phyloP scores from a whole-genome alignment of 2,888 invertebrate genomes.

The Pachliopta kotzebuea region DNA sequence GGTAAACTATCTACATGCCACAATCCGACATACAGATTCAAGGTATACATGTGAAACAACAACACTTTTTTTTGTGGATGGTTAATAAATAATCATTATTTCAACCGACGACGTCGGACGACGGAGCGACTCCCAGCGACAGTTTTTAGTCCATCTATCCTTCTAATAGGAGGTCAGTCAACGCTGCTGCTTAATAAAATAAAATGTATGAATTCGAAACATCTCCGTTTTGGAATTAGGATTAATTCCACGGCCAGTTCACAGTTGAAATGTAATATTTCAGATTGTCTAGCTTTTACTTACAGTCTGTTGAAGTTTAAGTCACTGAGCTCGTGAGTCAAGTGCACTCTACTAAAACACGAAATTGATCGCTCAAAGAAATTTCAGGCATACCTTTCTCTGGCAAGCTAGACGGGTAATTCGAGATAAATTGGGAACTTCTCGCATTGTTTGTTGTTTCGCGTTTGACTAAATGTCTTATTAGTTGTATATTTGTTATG shows the following conservation, averaged over 20 bases:
- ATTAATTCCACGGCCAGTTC: not conserved
- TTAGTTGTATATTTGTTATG: not conserved
- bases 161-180: no score
- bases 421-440: slow-evolving; percentile 2
- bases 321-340: not conserved
- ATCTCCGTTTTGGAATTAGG: no score
- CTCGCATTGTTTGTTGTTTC: not conserved
- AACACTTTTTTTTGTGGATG: no score
- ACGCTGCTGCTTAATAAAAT: not conserved
- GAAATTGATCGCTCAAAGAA: slow-evolving; percentile 17
- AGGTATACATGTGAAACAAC: no score
- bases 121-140: no score
- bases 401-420: not conserved
- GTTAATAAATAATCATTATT: no score
- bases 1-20: no score
- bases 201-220: not conserved
- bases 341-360: slow-evolving; percentile 1
- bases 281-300: not conserved
- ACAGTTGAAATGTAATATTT: not conserved
- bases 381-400: slow-evolving; percentile 15
- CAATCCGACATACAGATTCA: no score
- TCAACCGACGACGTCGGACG: no score
- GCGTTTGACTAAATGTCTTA: not conserved
- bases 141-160: no score
- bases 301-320: not conserved